Evolutionary conservation across 1,140 invertebrate genomes (phyloP), one percentile per base, ranked within the genome.

Genomic region (Penaeus japonicus): DNA sequence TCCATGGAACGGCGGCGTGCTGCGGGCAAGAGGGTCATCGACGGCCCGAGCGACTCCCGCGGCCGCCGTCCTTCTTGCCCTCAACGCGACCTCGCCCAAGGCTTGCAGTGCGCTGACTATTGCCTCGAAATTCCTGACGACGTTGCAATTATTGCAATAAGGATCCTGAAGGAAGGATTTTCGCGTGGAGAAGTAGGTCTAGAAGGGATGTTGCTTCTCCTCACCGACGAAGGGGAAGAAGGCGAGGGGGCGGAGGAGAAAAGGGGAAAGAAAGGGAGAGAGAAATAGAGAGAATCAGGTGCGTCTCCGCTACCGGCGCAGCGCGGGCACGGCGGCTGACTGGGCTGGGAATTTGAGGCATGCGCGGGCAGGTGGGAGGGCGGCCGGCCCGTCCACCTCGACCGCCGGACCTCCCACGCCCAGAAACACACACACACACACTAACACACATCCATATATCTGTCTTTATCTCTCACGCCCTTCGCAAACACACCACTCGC

Each of bases 51-150:
- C 75, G 59, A 75, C 39, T 65, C 70, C 84, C 30, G 12, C 75
- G 54, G 62, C 27, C 75, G 54, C 79, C 62, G 84, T 86, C 84
- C 84, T 86, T 86, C 84, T 86, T 86, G 84, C 75, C 84, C 84
- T 86, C 84, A 86, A 57, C 73, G 24, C 79, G 84, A 86, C 84
- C 84, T 86, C 84, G 84, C 84, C 84, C 75, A 57, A 55, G 39
- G 84, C 75, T 77, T 86, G 84, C 84, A 86, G 53, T 79, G 57
- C 54, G 84, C 75, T 77, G 84, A 47, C 39, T 39, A 47, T 47
- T 47, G 39, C 39, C 39, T 47, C 39, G 5, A 7, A 47, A 47
- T 47, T 47, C 39, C 39, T 47, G 39, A 7, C 39, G 12, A 47
- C 39, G 7, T 47, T 47, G 39, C 7, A 47, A 47, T 47, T 12